Evolutionary conservation across 2,113 vertebrate genomes (phyloP), one percentile per base, ranked within the genome.

Genomic region (Misgurnus mizolepis): DNA sequence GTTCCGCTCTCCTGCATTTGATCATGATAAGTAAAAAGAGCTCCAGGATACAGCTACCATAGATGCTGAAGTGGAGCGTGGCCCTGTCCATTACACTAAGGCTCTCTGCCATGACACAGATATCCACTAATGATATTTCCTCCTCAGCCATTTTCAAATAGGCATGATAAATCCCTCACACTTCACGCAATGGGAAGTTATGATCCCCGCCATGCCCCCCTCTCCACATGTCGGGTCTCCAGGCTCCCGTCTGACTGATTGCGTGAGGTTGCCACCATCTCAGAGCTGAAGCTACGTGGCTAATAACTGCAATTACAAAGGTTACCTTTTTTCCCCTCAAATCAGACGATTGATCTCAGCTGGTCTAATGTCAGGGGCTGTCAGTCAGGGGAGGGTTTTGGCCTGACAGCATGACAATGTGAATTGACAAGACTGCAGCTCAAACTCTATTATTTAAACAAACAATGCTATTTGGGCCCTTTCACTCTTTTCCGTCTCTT

Each of bases 261-360:
- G 69, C n/a, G 50, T 14, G 43, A 83, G 66, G 58, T 50, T 67
- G 34, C 9, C 69, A 62, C 72, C 66, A 66, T 83, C 34, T 73
- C 70, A 62, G 67, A 17, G n/a, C 80, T 80, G 78, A 82, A 69
- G 50, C 75, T 76, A 66, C 15, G 47, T 80, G 34, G 72, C 64
- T 86, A 86, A 88, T 86, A 68, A 86, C 76, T 81, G 74, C 74
- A 86, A 86, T 86, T 85, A 81, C 39, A 62, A 40, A 71, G 84
- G 82, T 84, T 81, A 73, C 79, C 73, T 80, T 83, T 85, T 58
- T 69, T 84, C 73, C 74, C 62, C 60, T 82, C 34, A 14, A 18
- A 34, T 67, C 62, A 53, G 27, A 60, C 75, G 80, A 79, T 80
- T 82, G 85, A 85, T 84, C 71, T 81, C 61, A 79, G 71, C 67